Base-by-base conservation (phyloP, 2,797 vertebrate species). In the Chiroxiphia lanceolata region DNA sequence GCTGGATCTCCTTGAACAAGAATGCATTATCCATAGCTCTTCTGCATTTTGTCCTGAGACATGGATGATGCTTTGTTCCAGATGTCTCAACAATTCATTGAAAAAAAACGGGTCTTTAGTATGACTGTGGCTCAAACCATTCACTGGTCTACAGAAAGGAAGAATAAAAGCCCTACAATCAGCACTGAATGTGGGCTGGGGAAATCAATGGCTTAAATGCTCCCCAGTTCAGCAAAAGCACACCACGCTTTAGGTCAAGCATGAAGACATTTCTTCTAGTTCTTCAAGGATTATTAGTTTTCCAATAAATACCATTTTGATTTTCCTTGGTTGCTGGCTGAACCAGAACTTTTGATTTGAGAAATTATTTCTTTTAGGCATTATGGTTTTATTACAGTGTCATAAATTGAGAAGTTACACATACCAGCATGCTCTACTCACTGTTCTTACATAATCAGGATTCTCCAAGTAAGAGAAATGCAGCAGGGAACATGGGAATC, bases 371-470 rank as follows among this genome's bases (percentile, higher is more conserved):
- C 44, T 67, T 33, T 59, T 1, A 36, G 8, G 20, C 25, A 29
- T 40, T 21, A 33, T 0, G 5, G 40, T 54, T 88, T 77, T 70
- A 3, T 18, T 74, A 31, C 4, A 45, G 34, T 12, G 11, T 10
- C n/a, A 4, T 19, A 64, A 89, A 40, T 4, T 6, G 31, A 40
- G 12, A 83, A 70, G 29, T 48, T 59, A 50, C 27, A 38, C 17
- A 14, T 6, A 36, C 5, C 51, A 68, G 36, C 22, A 18, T 2
- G 13, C 45, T 54, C 19, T 64, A 15, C 15, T 71, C 29, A 1
- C 26, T 13, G 20, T 8, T 53, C 8, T 53, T 11, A 56, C 0
- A 0, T 9, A 65, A 72, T 18, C 6, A 16, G 18, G 29, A 77
- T 60, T 48, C 75, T 74, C 59, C 47, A 63, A 57, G 4, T 16